A percentile compares a stretch with the other conserved stretches of the same genome.
Conservation (phyloP, 2,113 vertebrate genomes). For the Pitta sordida region DNA sequence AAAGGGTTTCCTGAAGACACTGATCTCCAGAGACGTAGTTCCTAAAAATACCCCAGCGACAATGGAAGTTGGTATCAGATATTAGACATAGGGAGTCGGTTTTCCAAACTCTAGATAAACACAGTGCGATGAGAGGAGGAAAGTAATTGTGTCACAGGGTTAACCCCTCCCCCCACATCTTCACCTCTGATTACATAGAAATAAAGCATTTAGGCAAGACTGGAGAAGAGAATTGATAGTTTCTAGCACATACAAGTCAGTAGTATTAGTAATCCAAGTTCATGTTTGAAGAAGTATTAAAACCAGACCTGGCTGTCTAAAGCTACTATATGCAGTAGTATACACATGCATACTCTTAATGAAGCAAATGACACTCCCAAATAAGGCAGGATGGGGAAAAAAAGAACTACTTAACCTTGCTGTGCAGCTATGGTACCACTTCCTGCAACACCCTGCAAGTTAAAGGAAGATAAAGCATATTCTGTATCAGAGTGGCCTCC, state of each 20-base stretch:
- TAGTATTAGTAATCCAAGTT: not conserved
- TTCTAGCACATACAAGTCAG: not conserved
- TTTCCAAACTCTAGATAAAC: not conserved
- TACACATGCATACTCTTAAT: not conserved
- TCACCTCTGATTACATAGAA: not conserved
- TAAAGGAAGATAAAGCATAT: not conserved
- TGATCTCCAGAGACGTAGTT: not conserved
- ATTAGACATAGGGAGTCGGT: not conserved
- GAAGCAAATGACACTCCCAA: not conserved
- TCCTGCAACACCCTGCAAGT: not conserved
- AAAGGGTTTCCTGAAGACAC: not conserved
- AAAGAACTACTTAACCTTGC: not conserved
- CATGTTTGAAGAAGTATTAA: not conserved
- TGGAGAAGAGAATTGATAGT: not conserved
- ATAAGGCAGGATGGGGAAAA: not conserved
- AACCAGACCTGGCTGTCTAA: not conserved
- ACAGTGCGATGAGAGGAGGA: not conserved
- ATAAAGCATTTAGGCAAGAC: not conserved
- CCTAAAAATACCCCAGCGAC: not conserved
- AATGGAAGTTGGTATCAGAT: not conserved
- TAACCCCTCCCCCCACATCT: too few relatives aligned
- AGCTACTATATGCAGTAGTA: not conserved
- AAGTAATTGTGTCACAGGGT: too few relatives aligned
- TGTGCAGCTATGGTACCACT: not conserved
- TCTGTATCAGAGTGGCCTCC: not conserved